These are phyloP conservation scores for Andrena bicolor DNA, from an alignment of 2,888 invertebrate genomes.

Conservation along the genomic window DNA sequence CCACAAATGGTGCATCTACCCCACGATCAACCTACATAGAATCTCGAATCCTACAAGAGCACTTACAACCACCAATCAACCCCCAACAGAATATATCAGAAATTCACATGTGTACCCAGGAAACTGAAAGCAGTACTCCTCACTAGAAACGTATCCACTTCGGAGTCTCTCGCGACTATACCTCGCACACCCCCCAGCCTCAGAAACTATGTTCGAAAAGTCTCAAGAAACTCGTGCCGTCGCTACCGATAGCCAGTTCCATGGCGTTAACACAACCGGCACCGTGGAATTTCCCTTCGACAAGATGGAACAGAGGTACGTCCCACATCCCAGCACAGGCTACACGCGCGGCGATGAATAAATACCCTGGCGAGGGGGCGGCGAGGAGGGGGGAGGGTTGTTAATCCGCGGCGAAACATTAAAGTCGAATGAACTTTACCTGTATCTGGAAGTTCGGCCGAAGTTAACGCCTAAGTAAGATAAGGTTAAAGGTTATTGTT, in stretches of 20 bases:
- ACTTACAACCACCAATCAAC: no score
- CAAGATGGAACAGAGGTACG: not conserved
- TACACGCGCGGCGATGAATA: constrained; percentile 21
- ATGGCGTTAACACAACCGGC: not conserved
- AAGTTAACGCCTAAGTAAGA: constrained; percentile 72
- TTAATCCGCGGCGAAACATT: constrained; percentile 66
- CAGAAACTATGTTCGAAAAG: not conserved
- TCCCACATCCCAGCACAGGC: constrained; percentile 16
- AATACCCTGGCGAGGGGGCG: not conserved
- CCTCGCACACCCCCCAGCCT: no score
- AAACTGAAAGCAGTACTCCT: no score
- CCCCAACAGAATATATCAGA: no score
- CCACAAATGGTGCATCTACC: no score
- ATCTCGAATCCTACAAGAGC: no score
- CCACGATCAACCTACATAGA: no score
- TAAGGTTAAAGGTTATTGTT: constrained; percentile 77
- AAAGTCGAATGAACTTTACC: constrained; percentile 68
- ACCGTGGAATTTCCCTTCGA: not conserved
- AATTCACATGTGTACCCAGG: no score
- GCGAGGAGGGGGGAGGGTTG: constrained; percentile 16
- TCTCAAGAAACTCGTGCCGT: not conserved
- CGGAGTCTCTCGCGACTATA: no score
- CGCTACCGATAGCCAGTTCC: not conserved
- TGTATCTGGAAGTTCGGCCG: constrained; percentile 61
- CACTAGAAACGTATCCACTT: no score